A percentile compares a stretch with the other conserved stretches of the same genome.
Conservation (phyloP, 2,797 vertebrate species). For the Chloroceryle inda region DNA sequence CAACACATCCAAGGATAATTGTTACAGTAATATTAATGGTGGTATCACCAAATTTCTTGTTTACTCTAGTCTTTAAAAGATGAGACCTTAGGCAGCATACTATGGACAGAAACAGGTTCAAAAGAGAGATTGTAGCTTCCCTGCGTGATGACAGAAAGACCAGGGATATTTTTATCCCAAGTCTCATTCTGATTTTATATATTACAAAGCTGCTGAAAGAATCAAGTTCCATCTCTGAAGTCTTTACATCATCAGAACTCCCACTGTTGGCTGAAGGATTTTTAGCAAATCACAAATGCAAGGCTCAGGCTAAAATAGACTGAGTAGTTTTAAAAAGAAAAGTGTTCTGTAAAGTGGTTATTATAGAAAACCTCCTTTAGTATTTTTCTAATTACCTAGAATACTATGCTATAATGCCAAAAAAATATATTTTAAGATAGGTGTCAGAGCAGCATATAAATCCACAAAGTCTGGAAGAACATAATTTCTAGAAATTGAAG, state of each 20-base stretch:
- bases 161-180: neutral
- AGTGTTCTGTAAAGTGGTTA: neutral
- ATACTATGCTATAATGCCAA: neutral
- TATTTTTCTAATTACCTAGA: neutral
- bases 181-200: neutral
- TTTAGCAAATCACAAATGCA: neutral
- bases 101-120: neutral
- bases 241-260: neutral
- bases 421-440: neutral
- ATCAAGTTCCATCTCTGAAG: neutral
- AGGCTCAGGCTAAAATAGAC: neutral
- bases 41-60: neutral
- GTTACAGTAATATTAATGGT: neutral
- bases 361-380: neutral
- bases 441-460: neutral
- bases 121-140: neutral
- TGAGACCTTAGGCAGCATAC: neutral
- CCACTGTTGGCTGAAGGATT: neutral
- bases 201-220: neutral
- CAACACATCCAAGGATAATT: neutral
- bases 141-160: neutral
- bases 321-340: neutral
- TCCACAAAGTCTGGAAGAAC: neutral
- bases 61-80: neutral
- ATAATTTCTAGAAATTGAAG: constrained; percentile 8